These are phyloP conservation scores for Thamnophis elegans DNA, from an alignment of 2,797 vertebrate species.

Conservation along the genomic window DNA sequence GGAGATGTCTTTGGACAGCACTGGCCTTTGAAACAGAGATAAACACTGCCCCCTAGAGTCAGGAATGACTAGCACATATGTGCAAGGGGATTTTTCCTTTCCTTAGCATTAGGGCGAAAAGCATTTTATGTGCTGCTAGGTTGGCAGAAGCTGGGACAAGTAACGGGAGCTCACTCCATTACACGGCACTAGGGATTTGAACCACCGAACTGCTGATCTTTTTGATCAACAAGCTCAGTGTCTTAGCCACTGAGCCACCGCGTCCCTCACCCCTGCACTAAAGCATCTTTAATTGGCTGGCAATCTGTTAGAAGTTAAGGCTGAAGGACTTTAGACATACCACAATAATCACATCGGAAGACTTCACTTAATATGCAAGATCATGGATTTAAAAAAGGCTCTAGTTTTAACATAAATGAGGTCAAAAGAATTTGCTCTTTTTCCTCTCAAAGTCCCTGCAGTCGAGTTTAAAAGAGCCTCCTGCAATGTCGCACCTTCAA, in stretches of 20 bases:
- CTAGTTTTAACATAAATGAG: not conserved
- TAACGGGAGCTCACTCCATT: too few species aligned
- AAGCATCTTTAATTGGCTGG: not conserved
- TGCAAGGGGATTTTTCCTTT: too few species aligned
- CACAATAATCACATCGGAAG: not conserved
- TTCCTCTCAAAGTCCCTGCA: not conserved
- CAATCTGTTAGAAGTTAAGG: not conserved
- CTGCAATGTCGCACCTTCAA: not conserved
- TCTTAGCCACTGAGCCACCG: too few species aligned
- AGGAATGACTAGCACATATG: too few species aligned
- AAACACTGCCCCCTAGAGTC: too few species aligned
- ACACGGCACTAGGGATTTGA: too few species aligned
- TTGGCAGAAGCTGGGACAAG: too few species aligned
- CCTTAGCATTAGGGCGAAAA: slow-evolving; percentile 10
- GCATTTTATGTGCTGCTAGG: too few species aligned
- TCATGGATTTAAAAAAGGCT: not conserved
- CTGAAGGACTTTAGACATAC: not conserved
- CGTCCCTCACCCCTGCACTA: not conserved
- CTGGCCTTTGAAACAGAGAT: too few species aligned
- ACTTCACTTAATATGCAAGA: not conserved
- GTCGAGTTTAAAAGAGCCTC: not conserved
- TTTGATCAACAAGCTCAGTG: too few species aligned
- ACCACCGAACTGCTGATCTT: too few species aligned
- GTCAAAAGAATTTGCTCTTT: not conserved
- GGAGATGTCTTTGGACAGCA: too few species aligned